Evolutionary conservation across 2,888 invertebrate genomes (phyloP).

Genomic region (Bembecia ichneumoniformis): DNA sequence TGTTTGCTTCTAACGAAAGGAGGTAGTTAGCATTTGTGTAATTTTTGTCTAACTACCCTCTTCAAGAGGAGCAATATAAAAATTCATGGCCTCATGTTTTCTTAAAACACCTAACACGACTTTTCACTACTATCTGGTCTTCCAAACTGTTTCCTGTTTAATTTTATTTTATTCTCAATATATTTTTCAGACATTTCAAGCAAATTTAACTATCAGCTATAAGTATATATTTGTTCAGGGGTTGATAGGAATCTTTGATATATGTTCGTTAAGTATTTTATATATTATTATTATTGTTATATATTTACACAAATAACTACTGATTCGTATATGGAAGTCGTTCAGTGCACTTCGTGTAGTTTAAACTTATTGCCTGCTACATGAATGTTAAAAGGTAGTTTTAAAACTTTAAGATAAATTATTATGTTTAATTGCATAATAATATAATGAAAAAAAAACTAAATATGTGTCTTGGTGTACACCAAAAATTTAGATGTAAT

Average conservation of each 20-base stretch:
- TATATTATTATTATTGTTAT: slow-evolving; percentile 21
- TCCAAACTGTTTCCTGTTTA: slow-evolving; percentile 21
- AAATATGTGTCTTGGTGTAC: slow-evolving; percentile 52
- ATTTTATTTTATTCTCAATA: slow-evolving; percentile 12
- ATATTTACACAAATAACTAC: slow-evolving; percentile 20
- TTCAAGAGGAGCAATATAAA: too few species aligned
- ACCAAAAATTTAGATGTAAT: slow-evolving; percentile 34
- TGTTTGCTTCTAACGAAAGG: too few species aligned
- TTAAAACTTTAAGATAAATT: slow-evolving; percentile 23
- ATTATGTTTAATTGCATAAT: slow-evolving; percentile 8
- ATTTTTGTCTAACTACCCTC: too few species aligned
- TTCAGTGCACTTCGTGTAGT: slow-evolving; percentile 62
- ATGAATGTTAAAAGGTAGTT: slow-evolving; percentile 43
- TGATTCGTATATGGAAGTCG: slow-evolving; percentile 32
- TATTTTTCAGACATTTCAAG: slow-evolving; percentile 35
- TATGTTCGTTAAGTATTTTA: slow-evolving; percentile 32
- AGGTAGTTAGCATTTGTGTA: too few species aligned
- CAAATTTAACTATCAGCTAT: slow-evolving; percentile 62
- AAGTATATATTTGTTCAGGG: slow-evolving; percentile 26
- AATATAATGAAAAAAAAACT: slow-evolving; percentile 16
- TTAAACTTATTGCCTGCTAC: slow-evolving; percentile 52
- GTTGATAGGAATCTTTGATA: slow-evolving; percentile 31
- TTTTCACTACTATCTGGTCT: slow-evolving; percentile 27
- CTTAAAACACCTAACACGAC: slow-evolving; percentile 11
- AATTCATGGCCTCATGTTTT: not conserved